Base-by-base conservation (phyloP, 2,113 vertebrate species). In the Charina bottae region DNA sequence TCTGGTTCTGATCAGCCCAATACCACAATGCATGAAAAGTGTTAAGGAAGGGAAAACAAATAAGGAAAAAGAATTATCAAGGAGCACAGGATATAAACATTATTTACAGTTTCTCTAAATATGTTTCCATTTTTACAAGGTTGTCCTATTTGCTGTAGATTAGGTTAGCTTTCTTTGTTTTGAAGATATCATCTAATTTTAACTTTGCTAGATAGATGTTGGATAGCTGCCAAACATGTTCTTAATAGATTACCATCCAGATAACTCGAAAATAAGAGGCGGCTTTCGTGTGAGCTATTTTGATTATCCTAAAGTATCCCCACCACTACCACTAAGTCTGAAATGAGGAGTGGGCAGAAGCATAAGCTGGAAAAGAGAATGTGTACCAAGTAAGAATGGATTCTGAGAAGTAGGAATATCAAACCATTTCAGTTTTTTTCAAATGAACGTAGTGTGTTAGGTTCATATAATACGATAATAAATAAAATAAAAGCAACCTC, bases 1-100 rank as follows among this genome's bases (percentile, higher is more conserved):
- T 97, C 96, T 97, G 97, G 95, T 92, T 93, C 84, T 93, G 95
- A 96, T 96, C 95, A 97, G 94, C 94, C 93, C 93, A 87, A 89
- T 89, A 94, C 93, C 93, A 94, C 93, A 93, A 95, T 95, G 94
- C 95, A 96, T 93, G 91, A 95, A 94, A 96, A 96, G 89, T 96
- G 96, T 95, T 96, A 96, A 96, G 10, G 54, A 12, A 60, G 33
- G 19, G 28, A 1, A 13, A 85, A n/a, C 24, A 58, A 33, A 13
- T 96, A 93, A 88, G 54, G 53, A 91, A 92, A 93, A 92, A 89
- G 90, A 58, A 64, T 92, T 93, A 83, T 72, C 88, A 92, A 83
- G 58, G 85, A 95, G 72, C 93, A 93, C 11, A 92, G 46, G 46
- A 93, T 96, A 87, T 88, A 95, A 89, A 58, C 92, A 94, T 90